Base-by-base conservation (phyloP, 1,140 invertebrate genomes). In the Drosophila pandora region DNA sequence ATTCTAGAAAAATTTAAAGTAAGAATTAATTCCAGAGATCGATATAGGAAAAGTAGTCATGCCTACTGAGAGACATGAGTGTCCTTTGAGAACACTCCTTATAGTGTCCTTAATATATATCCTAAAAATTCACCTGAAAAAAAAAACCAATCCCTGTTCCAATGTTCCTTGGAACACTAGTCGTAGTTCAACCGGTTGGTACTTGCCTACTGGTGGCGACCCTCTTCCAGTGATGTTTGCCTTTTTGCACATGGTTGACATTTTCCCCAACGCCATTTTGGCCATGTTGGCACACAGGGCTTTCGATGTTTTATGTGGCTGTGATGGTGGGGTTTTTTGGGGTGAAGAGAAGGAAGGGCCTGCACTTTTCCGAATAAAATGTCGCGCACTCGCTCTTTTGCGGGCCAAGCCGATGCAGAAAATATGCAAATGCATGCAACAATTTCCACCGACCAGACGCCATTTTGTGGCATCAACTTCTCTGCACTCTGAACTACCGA, bases 341-440 rank as follows among this genome's bases (percentile, higher is more conserved):
- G 32, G 21, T 2, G n/a, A 7, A 13, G 32, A 7, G 34, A 59
- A 43, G 13, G 1, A 22, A 3, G 59, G 65, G 48, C 32, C 55
- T 71, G 59, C 74, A 77, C 76, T 85, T 77, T 73, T 78, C 60
- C 74, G 65, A 87, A 79, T 85, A 75, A 87, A 85, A 85, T 85
- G 81, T 84, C 78, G 78, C 69, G 76, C 62, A 55, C 70, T 70
- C 59, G 65, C 65, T 69, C 65, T 69, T 69, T 68, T 68, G 62
- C 62, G 65, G 65, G 63, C 49, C 65, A 68, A 69, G 65, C 65
- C 65, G 76, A 80, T 78, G 68, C 64, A 43, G 74, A 67, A 68
- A 82, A 88, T 87, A 82, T 87, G 83, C 82, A 84, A 84, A 84
- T 84, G 65, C 63, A 76, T 56, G 71, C 72, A 80, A 76, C 72